These are phyloP conservation scores for Drosophila multiciliata DNA, from an alignment of 2,888 invertebrate species.

Conservation along the genomic window DNA sequence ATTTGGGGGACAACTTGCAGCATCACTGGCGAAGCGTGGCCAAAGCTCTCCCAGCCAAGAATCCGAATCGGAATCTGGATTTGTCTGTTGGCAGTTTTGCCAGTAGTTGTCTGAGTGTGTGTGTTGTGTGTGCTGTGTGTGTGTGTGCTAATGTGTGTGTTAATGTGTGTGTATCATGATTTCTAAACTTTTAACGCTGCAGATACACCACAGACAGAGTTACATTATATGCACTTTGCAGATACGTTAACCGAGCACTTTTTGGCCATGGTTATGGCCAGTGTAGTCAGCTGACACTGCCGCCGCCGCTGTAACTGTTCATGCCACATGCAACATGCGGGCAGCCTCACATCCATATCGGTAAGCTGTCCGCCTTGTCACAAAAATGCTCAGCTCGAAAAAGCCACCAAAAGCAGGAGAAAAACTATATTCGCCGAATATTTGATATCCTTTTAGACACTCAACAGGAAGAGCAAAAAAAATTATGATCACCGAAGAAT, in stretches of 20 bases:
- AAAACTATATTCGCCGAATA: background rate
- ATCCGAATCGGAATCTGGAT: slow-evolving; percentile 61
- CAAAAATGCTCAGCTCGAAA: slow-evolving; percentile 9
- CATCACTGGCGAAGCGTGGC: slow-evolving; percentile 56
- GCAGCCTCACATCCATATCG: slow-evolving; percentile 44
- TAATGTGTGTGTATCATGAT: slow-evolving; percentile 29
- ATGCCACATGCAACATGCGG: slow-evolving; percentile 32
- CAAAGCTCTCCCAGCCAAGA: slow-evolving; percentile 53
- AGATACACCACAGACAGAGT: slow-evolving; percentile 24
- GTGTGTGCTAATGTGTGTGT: background rate
- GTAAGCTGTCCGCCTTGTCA: slow-evolving; percentile 34
- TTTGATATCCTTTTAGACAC: background rate
- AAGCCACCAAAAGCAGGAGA: slow-evolving; percentile 8
- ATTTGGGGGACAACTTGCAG: slow-evolving; percentile 26
- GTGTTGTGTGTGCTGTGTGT: background rate
- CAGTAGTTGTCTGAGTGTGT: background rate
- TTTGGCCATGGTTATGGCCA: slow-evolving; percentile 54
- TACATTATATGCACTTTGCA: slow-evolving; percentile 56
- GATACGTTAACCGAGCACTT: slow-evolving; percentile 28
- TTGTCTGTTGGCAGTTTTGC: slow-evolving; percentile 50
- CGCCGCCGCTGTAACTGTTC: slow-evolving; percentile 2
- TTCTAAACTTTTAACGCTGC: slow-evolving; percentile 45
- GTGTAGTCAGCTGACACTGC: slow-evolving; percentile 16
- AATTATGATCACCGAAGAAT: background rate
- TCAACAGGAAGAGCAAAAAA: background rate